A percentile compares a stretch with the other conserved stretches of the same genome.
Evolutionary conservation across 35 echinoderm and acorn worm species (phyloP).

Genomic region (Lytechinus pictus): DNA sequence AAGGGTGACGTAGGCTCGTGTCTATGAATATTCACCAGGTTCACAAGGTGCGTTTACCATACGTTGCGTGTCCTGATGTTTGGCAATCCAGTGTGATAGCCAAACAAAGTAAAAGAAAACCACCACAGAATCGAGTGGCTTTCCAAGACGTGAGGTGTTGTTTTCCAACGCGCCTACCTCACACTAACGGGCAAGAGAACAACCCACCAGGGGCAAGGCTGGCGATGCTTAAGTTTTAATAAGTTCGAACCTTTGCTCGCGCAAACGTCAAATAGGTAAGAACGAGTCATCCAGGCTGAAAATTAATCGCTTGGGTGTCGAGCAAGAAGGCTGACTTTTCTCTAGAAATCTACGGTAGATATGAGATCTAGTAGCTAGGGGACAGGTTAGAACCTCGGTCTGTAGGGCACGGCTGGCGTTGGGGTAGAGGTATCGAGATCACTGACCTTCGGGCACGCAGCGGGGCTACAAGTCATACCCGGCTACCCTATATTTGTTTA

Average conservation of each 20-base stretch:
- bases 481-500: neutral
- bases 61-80: neutral
- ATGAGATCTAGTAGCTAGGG: neutral
- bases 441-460: neutral
- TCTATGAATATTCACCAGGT: slow-evolving; percentile 36
- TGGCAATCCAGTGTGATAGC: slow-evolving; percentile 5
- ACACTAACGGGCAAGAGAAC: neutral
- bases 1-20: slow-evolving; percentile 40
- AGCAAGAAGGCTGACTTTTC: neutral
- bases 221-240: slow-evolving; percentile 15
- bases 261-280: neutral
- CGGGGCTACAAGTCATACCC: neutral
- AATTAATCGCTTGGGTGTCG: slow-evolving; percentile 8
- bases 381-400: neutral
- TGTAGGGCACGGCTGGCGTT: slow-evolving; percentile 12
- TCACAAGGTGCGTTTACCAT: neutral
- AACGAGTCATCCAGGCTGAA: neutral
- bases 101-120: slow-evolving; percentile 57
- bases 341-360: slow-evolving; percentile 35
- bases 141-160: neutral
- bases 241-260: slow-evolving; percentile 13
- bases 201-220: neutral
- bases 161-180: neutral
- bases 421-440: neutral
- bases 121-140: slow-evolving; percentile 47